Evolutionary conservation across 2,888 invertebrate genomes (phyloP).

Genomic region (Drosophila dives): DNA sequence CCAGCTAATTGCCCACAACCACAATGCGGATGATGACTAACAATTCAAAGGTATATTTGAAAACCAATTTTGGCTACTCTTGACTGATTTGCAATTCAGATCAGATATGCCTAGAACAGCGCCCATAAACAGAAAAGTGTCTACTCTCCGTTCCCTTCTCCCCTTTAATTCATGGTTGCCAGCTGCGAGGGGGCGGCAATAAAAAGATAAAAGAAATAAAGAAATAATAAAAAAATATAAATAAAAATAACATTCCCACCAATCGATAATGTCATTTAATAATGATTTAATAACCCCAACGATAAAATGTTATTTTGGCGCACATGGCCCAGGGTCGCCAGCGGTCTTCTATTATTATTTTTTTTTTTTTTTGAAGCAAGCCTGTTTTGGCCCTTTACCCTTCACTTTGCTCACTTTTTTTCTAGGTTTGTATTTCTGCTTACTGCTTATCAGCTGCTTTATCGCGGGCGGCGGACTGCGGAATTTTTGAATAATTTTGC

Average conservation of each 20-base stretch:
- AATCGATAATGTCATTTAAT: slow-evolving; percentile 77
- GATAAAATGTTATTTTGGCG: slow-evolving; percentile 63
- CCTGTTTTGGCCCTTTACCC: slow-evolving; percentile 2
- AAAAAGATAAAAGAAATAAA: slow-evolving; percentile 17
- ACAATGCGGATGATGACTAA: slow-evolving; percentile 52
- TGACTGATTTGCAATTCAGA: slow-evolving; percentile 47
- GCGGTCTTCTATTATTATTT: background rate
- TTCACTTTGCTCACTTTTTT: slow-evolving; percentile 5
- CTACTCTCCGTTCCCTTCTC: background rate
- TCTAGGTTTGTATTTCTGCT: slow-evolving; percentile 1
- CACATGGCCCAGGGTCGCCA: slow-evolving; percentile 34
- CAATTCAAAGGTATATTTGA: slow-evolving; percentile 55
- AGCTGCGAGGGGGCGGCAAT: slow-evolving; percentile 14
- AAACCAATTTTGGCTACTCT: slow-evolving; percentile 51
- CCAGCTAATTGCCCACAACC: slow-evolving; percentile 45
- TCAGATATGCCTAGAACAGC: slow-evolving; percentile 25
- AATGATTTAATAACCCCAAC: slow-evolving; percentile 66
- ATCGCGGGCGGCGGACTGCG: slow-evolving; percentile 44
- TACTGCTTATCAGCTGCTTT: slow-evolving; percentile 64
- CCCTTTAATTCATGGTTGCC: background rate
- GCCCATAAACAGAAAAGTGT: slow-evolving; percentile 34
- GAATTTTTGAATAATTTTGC: slow-evolving; percentile 77
- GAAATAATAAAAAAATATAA: slow-evolving; percentile 5
- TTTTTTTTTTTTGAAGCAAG: background rate
- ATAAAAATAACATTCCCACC: slow-evolving; percentile 66